A percentile compares a stretch with the other conserved stretches of the same genome.
Conservation (phyloP, 2,113 vertebrate species). For the Illadopsis cleaveri region DNA sequence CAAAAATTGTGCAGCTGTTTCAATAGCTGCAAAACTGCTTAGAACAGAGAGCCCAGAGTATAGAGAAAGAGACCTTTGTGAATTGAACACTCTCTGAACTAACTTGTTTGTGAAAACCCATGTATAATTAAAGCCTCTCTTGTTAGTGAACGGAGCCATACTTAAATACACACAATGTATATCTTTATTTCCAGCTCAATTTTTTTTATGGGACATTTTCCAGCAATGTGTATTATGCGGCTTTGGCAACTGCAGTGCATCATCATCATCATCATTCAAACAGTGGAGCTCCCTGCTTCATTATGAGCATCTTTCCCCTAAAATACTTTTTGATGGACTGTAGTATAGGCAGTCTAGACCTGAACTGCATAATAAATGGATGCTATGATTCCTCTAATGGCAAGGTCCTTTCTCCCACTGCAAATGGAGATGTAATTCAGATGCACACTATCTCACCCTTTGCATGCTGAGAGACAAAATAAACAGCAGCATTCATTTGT, state of each 20-base stretch:
- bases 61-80: constrained; percentile 70
- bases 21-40: constrained; percentile 66
- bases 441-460: constrained; percentile 36
- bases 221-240: constrained; percentile 25
- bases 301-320: constrained; percentile 37
- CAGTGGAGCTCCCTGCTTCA: constrained; percentile 43
- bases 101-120: constrained; percentile 73
- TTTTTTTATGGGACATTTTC: constrained; percentile 41
- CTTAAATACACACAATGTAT: constrained; percentile 64
- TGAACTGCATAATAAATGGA: constrained; percentile 53
- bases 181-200: constrained; percentile 61
- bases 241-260: constrained; percentile 47
- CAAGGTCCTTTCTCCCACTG: constrained; percentile 47
- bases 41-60: constrained; percentile 60
- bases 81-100: constrained; percentile 68
- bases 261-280: constrained; percentile 64
- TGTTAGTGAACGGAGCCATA: constrained; percentile 62
- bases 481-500: constrained; percentile 23
- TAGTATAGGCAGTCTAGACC: constrained; percentile 27
- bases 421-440: constrained; percentile 54
- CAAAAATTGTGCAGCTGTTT: constrained; percentile 74
- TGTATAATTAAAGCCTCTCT: constrained; percentile 74
- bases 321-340: constrained; percentile 63
- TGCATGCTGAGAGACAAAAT: constrained; percentile 45
- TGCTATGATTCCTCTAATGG: constrained; percentile 51